Evolutionary conservation across 2,797 vertebrate species (phyloP).

Genomic region (Hypotaenidia philippensis): DNA sequence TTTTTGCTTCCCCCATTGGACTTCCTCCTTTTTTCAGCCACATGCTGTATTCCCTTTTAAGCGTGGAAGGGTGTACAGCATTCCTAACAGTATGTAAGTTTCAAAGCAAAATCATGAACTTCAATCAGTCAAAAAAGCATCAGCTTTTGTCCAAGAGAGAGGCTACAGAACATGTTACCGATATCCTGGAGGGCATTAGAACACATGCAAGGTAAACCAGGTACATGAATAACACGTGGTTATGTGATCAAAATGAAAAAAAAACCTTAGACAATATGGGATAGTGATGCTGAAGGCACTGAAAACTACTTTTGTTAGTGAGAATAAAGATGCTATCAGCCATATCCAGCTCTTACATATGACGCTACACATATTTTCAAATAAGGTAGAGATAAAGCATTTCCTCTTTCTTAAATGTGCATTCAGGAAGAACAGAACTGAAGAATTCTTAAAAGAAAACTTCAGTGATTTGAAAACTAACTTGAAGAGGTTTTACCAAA

Average conservation of each 20-base stretch:
- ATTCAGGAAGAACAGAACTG: not conserved
- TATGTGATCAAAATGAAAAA: not conserved
- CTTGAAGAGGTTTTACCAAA: not conserved
- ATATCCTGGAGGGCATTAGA: not conserved
- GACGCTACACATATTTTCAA: not conserved
- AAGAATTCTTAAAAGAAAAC: not conserved
- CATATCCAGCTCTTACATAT: not conserved
- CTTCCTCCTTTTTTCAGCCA: conserved; percentile 34
- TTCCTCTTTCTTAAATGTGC: not conserved
- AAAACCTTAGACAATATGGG: not conserved
- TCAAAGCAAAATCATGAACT: not conserved
- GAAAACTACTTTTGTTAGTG: not conserved
- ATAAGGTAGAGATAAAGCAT: not conserved
- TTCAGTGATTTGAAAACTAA: not conserved
- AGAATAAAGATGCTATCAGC: not conserved
- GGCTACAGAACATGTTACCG: not conserved
- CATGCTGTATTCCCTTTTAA: not conserved
- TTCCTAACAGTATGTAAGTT: not conserved
- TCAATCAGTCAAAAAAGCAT: not conserved
- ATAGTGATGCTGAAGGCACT: not conserved
- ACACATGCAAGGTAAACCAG: not conserved
- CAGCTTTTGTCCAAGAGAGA: not conserved
- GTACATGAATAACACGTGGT: not conserved
- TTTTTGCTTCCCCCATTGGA: not conserved
- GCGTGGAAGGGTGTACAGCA: not conserved